Evolutionary conservation across 2,113 vertebrate genomes (phyloP).

Genomic region (Hemiprocne comata): DNA sequence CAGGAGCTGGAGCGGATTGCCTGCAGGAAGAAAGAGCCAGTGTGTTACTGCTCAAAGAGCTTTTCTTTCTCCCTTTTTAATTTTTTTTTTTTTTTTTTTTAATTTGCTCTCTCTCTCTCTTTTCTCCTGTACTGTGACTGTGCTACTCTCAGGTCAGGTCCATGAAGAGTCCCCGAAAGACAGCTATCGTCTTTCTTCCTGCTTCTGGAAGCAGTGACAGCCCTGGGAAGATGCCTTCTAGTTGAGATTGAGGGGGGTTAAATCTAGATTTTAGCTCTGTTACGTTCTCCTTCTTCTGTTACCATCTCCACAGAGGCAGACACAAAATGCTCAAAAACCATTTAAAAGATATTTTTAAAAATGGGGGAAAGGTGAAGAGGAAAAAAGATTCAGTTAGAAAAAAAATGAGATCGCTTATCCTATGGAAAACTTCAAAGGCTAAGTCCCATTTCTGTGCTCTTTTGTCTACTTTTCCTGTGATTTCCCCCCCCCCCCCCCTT

Average conservation of each 20-base stretch:
- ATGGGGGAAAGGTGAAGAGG: not conserved
- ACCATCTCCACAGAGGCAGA: not conserved
- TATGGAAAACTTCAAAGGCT: slow-evolving; percentile 70
- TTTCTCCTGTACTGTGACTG: slow-evolving; percentile 77
- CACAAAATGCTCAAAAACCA: slow-evolving; percentile 34
- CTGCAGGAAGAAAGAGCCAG: slow-evolving; percentile 87
- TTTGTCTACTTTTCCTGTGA: slow-evolving; percentile 55
- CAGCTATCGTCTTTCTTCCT: slow-evolving; percentile 71
- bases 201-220: slow-evolving; percentile 62
- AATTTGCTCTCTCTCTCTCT: not conserved
- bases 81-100: not conserved
- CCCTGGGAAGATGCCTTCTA: slow-evolving; percentile 60
- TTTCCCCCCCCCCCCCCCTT: too few species aligned
- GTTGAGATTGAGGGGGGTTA: slow-evolving; percentile 14
- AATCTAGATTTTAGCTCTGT: slow-evolving; percentile 27
- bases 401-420: slow-evolving; percentile 3
- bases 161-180: slow-evolving; percentile 67
- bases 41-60: slow-evolving; percentile 85
- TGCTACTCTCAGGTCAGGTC: slow-evolving; percentile 79
- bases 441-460: slow-evolving; percentile 40
- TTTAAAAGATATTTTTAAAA: not conserved
- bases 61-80: slow-evolving; percentile 76
- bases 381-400: not conserved
- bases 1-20: slow-evolving; percentile 84
- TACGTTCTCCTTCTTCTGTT: slow-evolving; percentile 7